Evolutionary conservation across 1,140 invertebrate genomes (phyloP), one percentile per base, ranked within the genome.

Genomic region (Nasonia giraulti): DNA sequence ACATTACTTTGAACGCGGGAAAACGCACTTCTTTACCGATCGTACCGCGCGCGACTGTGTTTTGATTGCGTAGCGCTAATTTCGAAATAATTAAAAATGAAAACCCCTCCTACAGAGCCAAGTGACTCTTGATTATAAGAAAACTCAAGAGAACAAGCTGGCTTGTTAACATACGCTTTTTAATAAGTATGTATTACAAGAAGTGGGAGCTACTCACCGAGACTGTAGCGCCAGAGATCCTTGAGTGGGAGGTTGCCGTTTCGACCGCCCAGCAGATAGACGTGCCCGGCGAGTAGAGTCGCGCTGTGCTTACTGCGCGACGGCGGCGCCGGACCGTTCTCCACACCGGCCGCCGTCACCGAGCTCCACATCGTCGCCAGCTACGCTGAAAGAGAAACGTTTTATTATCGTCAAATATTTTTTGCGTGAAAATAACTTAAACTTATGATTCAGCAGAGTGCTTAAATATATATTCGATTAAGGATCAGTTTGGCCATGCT

Each of bases 151-250:
- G 33, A 62, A 66, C 73, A 80, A 14, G 27, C 71, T 74, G 31
- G n/a, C 33, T 7, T 0, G 10, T 44, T 44, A 44, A 44, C 33
- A 2, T 44, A 44, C 40, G 6, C 40, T 44, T 44, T 44, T 8
- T 44, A 44, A 44, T 44, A 44, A 44, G 40, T 44, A 8, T 7
- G 7, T 44, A 8, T 44, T 37, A 37, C 33, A 37, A 37, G 33
- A 37, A 10, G 40, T 77, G 5, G 12, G 33, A 37, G 44, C 20
- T 87, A 93, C 95, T 95, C 89, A 97, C 97, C 95, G 23, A 97
- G 93, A 88, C 96, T 95, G 89, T 97, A 97, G 88, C 95, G 95
- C 97, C 97, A 98, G 83, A 98, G 95, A 93, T 98, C 97, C 90
- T 96, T 96, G 75, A 97, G 94, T 1, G 97, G 96, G 79, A 97